Evolutionary conservation across 2,113 vertebrate species (phyloP).

Genomic region (Oncorhynchus gorbuscha): DNA sequence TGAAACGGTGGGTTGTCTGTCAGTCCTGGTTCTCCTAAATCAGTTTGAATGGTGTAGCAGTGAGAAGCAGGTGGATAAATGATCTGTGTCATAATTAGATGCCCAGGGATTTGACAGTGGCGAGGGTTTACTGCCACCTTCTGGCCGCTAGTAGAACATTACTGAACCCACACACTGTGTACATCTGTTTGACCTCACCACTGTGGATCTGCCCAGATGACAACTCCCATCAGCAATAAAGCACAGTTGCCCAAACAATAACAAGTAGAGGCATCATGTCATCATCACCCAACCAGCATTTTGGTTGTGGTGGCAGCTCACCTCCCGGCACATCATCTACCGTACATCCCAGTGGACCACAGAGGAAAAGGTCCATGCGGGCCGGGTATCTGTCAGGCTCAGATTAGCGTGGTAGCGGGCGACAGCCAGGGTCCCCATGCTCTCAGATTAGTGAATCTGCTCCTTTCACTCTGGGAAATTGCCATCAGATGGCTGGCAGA

Average conservation of each 20-base stretch:
- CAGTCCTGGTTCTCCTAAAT: too few relatives aligned
- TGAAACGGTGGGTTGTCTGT: too few relatives aligned
- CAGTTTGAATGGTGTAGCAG: too few relatives aligned
- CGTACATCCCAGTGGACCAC: conserved; percentile 5
- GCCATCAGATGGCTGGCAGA: conserved; percentile 55
- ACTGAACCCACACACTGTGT: neutral
- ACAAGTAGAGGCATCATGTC: too few relatives aligned
- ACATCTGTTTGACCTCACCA: neutral
- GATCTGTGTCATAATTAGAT: neutral
- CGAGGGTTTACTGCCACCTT: neutral
- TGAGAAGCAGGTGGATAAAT: too few relatives aligned
- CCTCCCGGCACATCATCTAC: neutral
- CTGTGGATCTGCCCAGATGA: neutral
- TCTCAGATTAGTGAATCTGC: conserved; percentile 52
- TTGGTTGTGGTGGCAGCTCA: neutral
- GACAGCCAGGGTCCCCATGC: conserved; percentile 17
- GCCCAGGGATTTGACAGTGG: neutral
- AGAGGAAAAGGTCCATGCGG: conserved; percentile 27
- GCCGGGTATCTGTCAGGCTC: conserved; percentile 16
- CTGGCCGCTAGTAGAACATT: neutral
- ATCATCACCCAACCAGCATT: neutral
- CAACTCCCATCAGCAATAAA: neutral
- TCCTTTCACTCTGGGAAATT: conserved; percentile 50
- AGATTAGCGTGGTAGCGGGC: neutral
- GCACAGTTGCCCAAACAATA: too few relatives aligned